Conservation (phyloP, 1,140 invertebrate species). For the Drosophila novamexicana region DNA sequence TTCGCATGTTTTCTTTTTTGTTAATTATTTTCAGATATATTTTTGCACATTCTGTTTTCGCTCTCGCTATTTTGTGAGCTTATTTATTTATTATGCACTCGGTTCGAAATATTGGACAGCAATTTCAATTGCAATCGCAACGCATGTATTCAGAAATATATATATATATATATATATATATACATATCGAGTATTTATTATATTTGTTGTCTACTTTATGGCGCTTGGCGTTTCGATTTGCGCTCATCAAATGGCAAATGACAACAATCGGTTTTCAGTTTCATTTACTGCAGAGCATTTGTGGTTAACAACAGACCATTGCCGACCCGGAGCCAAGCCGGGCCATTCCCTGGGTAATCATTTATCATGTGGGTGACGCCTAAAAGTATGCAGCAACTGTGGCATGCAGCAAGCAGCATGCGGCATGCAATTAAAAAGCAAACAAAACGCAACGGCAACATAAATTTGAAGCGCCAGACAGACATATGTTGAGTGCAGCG, state of each 20-base stretch:
- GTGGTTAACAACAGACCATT: slow-evolving; percentile 29
- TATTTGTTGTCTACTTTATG: slow-evolving; percentile 47
- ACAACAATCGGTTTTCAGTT: slow-evolving; percentile 72
- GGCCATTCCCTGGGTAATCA: slow-evolving; percentile 31
- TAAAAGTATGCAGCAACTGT: slow-evolving; percentile 60
- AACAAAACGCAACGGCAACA: slow-evolving; percentile 53
- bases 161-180: slow-evolving; percentile 15
- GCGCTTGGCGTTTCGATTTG: slow-evolving; percentile 46
- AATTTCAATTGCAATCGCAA: slow-evolving; percentile 27
- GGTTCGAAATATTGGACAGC: slow-evolving; percentile 8
- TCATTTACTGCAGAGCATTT: slow-evolving; percentile 36
- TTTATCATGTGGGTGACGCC: slow-evolving; percentile 69
- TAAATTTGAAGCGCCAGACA: slow-evolving; percentile 58
- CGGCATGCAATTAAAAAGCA: slow-evolving; percentile 65
- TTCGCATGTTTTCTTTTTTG: background rate
- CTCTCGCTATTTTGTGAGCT: slow-evolving; percentile 1
- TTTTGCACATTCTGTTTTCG: background rate
- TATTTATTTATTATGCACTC: slow-evolving; percentile 34
- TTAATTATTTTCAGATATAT: background rate
- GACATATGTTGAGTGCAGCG: background rate
- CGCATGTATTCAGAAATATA: slow-evolving; percentile 44
- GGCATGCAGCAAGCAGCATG: slow-evolving; percentile 13
- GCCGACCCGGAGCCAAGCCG: background rate
- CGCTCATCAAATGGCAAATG: slow-evolving; percentile 68
- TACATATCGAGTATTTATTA: slow-evolving; percentile 14